Percentiles rank a stretch among this genome's conserved stretches.
Evolutionary conservation across 1,140 invertebrate species (phyloP).

Genomic region (Drosophila pruinosa): DNA sequence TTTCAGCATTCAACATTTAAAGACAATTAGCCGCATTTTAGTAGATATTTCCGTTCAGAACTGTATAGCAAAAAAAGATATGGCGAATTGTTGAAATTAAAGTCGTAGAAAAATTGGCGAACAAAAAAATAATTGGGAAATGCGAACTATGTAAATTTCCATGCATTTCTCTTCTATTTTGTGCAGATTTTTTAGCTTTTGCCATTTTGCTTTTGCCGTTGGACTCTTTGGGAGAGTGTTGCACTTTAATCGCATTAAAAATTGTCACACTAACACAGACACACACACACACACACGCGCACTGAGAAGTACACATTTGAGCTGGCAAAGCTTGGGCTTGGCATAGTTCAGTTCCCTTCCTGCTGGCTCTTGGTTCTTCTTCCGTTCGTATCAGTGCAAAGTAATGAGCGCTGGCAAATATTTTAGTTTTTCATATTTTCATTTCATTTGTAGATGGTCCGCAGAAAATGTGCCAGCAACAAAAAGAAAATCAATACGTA

Average conservation of each 20-base stretch:
- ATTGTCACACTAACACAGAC: conserved; percentile 64
- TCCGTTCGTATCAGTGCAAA: conserved; percentile 42
- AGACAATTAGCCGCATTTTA: conserved; percentile 30
- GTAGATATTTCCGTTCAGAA: too few species aligned
- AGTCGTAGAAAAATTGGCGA: conserved; percentile 14
- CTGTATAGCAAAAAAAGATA: neutral
- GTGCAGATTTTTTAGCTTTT: conserved; percentile 18
- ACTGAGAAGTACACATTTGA: conserved; percentile 7
- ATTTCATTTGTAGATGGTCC: conserved; percentile 20
- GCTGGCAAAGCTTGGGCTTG: conserved; percentile 28
- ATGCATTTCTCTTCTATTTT: conserved; percentile 11
- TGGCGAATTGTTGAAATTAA: neutral
- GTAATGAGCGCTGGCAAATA: conserved; percentile 52
- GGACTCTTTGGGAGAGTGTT: conserved; percentile 56
- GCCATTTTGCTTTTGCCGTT: conserved; percentile 16
- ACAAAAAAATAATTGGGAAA: conserved; percentile 8
- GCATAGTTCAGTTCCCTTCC: conserved; percentile 60
- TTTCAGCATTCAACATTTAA: conserved; percentile 21
- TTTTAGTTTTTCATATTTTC: conserved; percentile 61
- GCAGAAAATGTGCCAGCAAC: conserved; percentile 18
- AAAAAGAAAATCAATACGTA: conserved; percentile 62
- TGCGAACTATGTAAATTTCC: conserved; percentile 17
- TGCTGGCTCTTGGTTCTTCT: conserved; percentile 18
- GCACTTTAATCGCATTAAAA: conserved; percentile 81
- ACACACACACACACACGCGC: conserved; percentile 15